phyloP scores from a whole-genome alignment of 2,113 vertebrate genomes.

The Dipodomys ordii region DNA sequence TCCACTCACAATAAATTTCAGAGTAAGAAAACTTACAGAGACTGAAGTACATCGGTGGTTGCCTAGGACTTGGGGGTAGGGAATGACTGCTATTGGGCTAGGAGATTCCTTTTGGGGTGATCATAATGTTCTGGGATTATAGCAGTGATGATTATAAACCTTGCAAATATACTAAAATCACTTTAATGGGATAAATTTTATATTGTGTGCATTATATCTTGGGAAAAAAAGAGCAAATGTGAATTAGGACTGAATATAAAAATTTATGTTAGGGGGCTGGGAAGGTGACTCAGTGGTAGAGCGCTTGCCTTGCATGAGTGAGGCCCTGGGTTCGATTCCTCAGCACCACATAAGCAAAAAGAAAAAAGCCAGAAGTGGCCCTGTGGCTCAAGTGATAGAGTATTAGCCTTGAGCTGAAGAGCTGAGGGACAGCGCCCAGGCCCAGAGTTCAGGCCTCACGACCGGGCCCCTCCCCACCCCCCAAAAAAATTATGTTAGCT shows the following conservation, averaged over 20 bases:
- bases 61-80: neutral
- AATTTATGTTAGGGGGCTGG: neutral
- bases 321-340: too few relatives aligned
- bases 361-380: too few relatives aligned
- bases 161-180: neutral
- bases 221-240: slow-evolving; percentile 24
- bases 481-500: neutral
- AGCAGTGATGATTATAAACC: neutral
- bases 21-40: neutral
- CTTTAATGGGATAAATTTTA: slow-evolving; percentile 5
- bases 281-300: too few relatives aligned
- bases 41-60: neutral
- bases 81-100: neutral
- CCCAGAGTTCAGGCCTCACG: too few relatives aligned
- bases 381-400: too few relatives aligned
- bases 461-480: too few relatives aligned
- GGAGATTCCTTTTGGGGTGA: neutral
- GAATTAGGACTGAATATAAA: slow-evolving; percentile 41
- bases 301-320: too few relatives aligned
- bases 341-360: too few relatives aligned
- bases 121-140: slow-evolving; percentile 14
- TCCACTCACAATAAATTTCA: neutral
- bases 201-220: slow-evolving; percentile 16
- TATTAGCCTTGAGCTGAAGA: too few relatives aligned
- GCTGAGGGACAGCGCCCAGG: too few relatives aligned